Evolutionary conservation across 2,888 invertebrate species (phyloP), one percentile per base, ranked within the genome.

Genomic region (Tetragonisca angustula): DNA sequence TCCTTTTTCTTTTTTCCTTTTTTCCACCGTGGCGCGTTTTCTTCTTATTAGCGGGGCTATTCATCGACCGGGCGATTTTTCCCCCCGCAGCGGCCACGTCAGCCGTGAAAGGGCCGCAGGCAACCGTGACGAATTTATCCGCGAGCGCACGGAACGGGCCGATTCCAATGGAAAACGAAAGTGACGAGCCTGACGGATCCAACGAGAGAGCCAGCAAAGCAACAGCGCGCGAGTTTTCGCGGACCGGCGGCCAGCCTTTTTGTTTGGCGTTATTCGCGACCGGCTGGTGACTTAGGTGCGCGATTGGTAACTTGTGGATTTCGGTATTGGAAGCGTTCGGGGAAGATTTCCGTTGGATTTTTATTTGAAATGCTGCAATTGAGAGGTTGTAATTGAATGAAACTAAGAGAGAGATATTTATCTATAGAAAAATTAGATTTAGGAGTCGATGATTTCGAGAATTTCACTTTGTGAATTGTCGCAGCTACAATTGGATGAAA

Each of bases 81-180:
- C 50, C 56, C 43, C 64, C 50, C 61, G 32, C 64, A 49, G 59
- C 61, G 69, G 64, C 32, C 76, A 49, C 72, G 80, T 83, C 74
- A 78, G 78, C 69, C 88, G 85, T 88, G 82, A 87, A 87, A 88
- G 81, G 79, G 75, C 72, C 76, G 73, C 84, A 61, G 83, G 68
- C 73, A 76, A 79, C 82, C 87, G 84, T 83, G 84, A 85, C 88
- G 77, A 87, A 87, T 85, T 83, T 70, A 85, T 70, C 80, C 68
- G 82, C 69, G 80, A 50, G 75, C 65, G 75, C 59, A 49, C 75
- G 69, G 70, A 81, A 79, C 76, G 76, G 64, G 17, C 67, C 83
- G 83, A 76, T 77, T 67, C 77, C 77, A 81, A 83, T 81, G 83
- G 86, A 87, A 86, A 86, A 83, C 61, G 81, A 86, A 86, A 88